A percentile compares a stretch with the other conserved stretches of the same genome.
These are phyloP conservation scores for Silurus glanis DNA, from an alignment of 2,113 vertebrate species.

Conservation along the genomic window DNA sequence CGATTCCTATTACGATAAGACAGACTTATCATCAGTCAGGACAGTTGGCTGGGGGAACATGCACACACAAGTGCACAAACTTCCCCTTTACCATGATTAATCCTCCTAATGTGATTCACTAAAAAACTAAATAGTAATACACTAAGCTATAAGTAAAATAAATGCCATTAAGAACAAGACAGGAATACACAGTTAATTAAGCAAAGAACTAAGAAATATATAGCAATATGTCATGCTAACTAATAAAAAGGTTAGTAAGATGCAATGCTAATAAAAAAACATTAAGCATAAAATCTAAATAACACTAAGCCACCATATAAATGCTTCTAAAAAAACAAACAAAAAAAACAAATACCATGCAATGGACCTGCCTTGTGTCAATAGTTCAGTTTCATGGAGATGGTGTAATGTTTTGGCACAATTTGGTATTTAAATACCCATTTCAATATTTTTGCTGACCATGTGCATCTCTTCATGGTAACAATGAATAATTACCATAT, in stretches of 20 bases:
- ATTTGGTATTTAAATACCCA: no score
- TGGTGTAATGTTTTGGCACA: no score
- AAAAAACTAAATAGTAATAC: neutral
- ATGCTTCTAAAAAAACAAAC: neutral
- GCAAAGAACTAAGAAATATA: neutral
- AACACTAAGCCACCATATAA: neutral
- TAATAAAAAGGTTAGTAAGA: no score
- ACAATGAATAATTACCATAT: no score
- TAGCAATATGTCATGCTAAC: neutral
- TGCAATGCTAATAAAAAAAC: neutral
- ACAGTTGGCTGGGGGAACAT: neutral
- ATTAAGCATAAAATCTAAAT: neutral
- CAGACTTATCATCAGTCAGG: constrained; percentile 24
- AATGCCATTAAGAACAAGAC: neutral
- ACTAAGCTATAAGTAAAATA: neutral
- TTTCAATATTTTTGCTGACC: no score
- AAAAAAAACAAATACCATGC: no score
- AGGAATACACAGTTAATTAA: neutral
- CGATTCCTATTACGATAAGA: constrained; percentile 70
- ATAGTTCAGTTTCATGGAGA: no score
- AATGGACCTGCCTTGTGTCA: no score
- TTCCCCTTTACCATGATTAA: neutral
- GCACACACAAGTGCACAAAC: neutral
- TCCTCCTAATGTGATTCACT: neutral
- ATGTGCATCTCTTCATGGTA: no score